Base-by-base conservation (phyloP, 2,888 invertebrate species). In the Ornithoptera alexandrae region DNA sequence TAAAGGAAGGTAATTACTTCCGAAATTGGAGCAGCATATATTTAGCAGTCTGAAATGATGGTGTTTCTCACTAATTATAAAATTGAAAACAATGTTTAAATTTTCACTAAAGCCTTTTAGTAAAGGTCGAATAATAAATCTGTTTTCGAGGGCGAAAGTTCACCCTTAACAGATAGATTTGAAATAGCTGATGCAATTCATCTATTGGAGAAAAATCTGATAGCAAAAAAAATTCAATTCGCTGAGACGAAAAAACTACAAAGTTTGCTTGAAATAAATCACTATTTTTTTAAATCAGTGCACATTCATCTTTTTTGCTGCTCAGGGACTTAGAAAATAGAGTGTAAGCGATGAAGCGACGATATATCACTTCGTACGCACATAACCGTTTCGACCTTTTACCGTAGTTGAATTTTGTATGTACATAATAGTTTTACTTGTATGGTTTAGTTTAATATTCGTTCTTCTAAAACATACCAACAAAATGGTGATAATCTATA, bases 341-440 rank as follows among this genome's bases (percentile, higher is more conserved):
- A 65, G 42, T 18, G 46, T 65, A 65, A 65, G 65, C 42, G 58
- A 60, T 46, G 59, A 50, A 50, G 46, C 50, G 30, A 30, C 50
- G 18, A 66, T 66, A 66, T 66, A 66, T 66, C 66, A 66, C 42
- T 66, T 42, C 50, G 59, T 10, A 50, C 46, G 50, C 24, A 60
- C 66, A 46, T 60, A 60, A 66, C 30, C 50, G 59, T 60, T 66
- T 60, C 50, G 60, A 66, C 66, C 60, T 66, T 66, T 66, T 60
- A 66, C 46, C 24, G 42, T 30, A 60, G 60, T 30, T 22, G 18
- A 66, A 46, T 60, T 66, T 60, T 42, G 12, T 46, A 50, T 18
- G 42, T 50, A 24, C 58, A 10, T 24, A 36, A 36, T n/a, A 36
- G 36, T 18, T n/a, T 12, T 56, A 56, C n/a, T 56, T 56, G 1